Percentiles rank a stretch among this genome's conserved stretches.
phyloP scores from a whole-genome alignment of 2,113 vertebrate genomes.

The Thunnus maccoyii region DNA sequence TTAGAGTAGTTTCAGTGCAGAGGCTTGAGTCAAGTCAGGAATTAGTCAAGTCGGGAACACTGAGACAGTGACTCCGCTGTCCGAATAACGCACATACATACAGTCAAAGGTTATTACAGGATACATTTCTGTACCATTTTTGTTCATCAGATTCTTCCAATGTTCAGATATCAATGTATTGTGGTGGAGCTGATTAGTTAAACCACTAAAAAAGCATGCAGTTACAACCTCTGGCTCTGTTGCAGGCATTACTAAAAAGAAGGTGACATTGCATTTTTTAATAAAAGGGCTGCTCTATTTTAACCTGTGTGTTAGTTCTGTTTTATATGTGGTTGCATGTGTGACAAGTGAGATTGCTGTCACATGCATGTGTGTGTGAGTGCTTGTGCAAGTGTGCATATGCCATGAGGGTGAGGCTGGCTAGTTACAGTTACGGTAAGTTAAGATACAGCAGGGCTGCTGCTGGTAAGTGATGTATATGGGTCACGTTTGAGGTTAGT shows the following conservation, averaged over 20 bases:
- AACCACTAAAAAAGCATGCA: neutral
- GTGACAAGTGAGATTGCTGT: constrained; percentile 30
- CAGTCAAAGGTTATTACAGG: neutral
- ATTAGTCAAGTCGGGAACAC: neutral
- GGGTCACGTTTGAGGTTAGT: constrained; percentile 84
- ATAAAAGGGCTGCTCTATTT: neutral
- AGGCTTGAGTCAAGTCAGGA: constrained; percentile 55
- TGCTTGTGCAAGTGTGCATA: constrained; percentile 27
- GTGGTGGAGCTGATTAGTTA: neutral
- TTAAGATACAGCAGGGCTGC: constrained; percentile 49
- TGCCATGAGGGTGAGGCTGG: constrained; percentile 65
- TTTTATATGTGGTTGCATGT: neutral
- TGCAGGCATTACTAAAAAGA: neutral
- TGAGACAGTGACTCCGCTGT: neutral
- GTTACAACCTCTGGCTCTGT: neutral
- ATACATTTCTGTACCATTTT: neutral
- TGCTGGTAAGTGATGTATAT: constrained; percentile 86
- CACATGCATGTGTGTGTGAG: constrained; percentile 9
- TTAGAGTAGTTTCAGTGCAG: constrained; percentile 59
- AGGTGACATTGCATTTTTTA: neutral
- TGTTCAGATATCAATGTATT: neutral
- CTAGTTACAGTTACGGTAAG: constrained; percentile 80
- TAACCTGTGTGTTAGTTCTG: constrained; percentile 10
- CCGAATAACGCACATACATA: neutral
- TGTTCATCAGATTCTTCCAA: neutral